Evolutionary conservation across 2,113 vertebrate genomes (phyloP).

Genomic region (Petrocephalus microphthalmus): DNA sequence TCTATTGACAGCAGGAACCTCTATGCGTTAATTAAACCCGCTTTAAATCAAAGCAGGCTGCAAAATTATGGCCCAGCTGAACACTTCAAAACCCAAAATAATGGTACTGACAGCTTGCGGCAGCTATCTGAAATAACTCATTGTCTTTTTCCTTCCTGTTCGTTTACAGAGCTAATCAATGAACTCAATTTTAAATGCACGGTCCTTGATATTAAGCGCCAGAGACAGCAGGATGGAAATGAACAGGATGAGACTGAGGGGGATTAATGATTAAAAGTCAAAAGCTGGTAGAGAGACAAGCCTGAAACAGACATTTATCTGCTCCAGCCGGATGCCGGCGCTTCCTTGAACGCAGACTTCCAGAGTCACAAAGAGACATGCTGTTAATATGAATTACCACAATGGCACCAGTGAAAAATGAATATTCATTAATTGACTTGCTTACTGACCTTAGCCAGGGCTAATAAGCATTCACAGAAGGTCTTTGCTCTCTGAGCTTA

Average conservation of each 20-base stretch:
- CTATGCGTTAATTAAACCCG: not conserved
- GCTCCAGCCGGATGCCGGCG: not conserved
- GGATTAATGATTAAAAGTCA: not conserved
- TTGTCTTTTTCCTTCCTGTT: not conserved
- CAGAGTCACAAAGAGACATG: constrained; percentile 3
- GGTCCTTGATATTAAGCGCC: not conserved
- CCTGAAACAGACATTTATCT: not conserved
- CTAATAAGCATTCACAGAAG: not conserved
- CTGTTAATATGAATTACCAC: not conserved
- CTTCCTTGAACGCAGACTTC: not conserved
- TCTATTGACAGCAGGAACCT: not conserved
- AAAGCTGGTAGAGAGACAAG: not conserved
- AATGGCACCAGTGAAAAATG: not conserved
- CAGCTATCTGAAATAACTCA: not conserved
- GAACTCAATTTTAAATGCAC: not conserved
- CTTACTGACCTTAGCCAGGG: not conserved
- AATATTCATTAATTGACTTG: not conserved
- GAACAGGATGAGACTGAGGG: not conserved
- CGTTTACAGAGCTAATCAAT: not conserved
- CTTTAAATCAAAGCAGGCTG: not conserved
- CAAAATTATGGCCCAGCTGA: not conserved
- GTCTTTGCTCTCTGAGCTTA: not conserved
- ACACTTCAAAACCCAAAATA: not conserved
- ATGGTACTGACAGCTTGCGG: not conserved
- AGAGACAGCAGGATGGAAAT: not conserved